Conservation (phyloP, 1,140 invertebrate species). For the Ostrea denselamellosa region DNA sequence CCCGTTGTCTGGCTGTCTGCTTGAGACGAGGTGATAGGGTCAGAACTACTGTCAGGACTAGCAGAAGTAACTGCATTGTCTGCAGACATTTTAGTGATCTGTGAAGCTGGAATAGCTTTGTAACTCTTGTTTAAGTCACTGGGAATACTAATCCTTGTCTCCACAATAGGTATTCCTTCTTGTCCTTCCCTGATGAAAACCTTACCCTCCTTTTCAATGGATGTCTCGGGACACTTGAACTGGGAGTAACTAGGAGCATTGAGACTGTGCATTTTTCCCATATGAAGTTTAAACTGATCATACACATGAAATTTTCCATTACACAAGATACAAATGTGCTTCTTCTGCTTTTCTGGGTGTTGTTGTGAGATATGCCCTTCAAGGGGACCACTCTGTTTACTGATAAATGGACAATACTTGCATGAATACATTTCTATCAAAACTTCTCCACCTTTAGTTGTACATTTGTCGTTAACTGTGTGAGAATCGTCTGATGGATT, state of each 20-base stretch:
- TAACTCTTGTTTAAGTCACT: conserved; percentile 26
- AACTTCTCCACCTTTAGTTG: not conserved
- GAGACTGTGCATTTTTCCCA: conserved; percentile 40
- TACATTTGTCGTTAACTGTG: not conserved
- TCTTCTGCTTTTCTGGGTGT: conserved; percentile 43
- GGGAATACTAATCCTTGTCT: not conserved
- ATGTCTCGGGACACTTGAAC: conserved; percentile 18
- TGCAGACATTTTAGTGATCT: conserved; percentile 57
- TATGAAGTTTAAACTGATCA: conserved; percentile 26
- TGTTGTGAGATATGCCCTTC: conserved; percentile 52
- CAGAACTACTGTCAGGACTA: conserved; percentile 72
- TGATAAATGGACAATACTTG: conserved; percentile 54
- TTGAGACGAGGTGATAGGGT: conserved; percentile 43
- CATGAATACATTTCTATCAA: conserved; percentile 26
- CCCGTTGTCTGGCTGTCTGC: not conserved
- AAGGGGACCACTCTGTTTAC: conserved; percentile 19
- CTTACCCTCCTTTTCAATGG: not conserved
- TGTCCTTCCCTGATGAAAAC: not conserved
- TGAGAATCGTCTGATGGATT: conserved; percentile 27
- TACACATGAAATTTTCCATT: conserved; percentile 30
- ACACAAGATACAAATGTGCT: conserved; percentile 23
- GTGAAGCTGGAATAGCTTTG: conserved; percentile 34
- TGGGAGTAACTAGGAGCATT: conserved; percentile 5
- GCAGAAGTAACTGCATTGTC: conserved; percentile 65
- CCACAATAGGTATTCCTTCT: not conserved